These are phyloP conservation scores for Clitarchus hookeri DNA, from an alignment of 2,888 invertebrate genomes.

Conservation along the genomic window DNA sequence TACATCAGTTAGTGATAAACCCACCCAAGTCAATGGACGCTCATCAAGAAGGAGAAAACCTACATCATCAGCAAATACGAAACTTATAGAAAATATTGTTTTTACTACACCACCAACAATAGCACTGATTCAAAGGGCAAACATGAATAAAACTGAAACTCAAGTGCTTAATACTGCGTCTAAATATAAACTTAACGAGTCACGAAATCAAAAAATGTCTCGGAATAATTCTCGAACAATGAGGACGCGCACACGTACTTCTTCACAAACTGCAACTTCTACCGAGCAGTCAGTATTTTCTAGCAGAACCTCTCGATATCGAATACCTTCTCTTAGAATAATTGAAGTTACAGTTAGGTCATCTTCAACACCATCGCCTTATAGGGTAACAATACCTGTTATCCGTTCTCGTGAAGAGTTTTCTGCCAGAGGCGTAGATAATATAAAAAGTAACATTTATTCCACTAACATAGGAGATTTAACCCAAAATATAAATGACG, in stretches of 20 bases:
- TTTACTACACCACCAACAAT: neutral
- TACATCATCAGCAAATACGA: neutral
- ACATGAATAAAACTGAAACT: neutral
- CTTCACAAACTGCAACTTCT: neutral
- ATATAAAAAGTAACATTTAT: neutral
- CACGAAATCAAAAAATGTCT: neutral
- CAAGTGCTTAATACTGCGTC: neutral
- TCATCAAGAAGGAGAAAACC: neutral
- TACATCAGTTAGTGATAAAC: neutral
- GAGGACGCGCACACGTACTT: neutral
- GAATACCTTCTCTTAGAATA: slow-evolving; percentile 7
- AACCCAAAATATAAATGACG: neutral
- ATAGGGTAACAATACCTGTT: neutral
- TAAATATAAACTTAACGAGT: neutral
- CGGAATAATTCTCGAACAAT: neutral
- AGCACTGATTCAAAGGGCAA: neutral
- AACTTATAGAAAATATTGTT: neutral
- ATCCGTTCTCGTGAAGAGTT: neutral
- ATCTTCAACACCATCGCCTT: neutral
- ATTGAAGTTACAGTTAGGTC: neutral
- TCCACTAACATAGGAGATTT: neutral
- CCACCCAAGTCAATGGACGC: neutral
- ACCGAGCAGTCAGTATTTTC: neutral
- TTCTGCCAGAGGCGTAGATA: neutral
- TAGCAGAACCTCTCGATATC: neutral